Evolutionary conservation across 2,113 vertebrate species (phyloP), one percentile per base, ranked within the genome.

Genomic region (Octodon degus): DNA sequence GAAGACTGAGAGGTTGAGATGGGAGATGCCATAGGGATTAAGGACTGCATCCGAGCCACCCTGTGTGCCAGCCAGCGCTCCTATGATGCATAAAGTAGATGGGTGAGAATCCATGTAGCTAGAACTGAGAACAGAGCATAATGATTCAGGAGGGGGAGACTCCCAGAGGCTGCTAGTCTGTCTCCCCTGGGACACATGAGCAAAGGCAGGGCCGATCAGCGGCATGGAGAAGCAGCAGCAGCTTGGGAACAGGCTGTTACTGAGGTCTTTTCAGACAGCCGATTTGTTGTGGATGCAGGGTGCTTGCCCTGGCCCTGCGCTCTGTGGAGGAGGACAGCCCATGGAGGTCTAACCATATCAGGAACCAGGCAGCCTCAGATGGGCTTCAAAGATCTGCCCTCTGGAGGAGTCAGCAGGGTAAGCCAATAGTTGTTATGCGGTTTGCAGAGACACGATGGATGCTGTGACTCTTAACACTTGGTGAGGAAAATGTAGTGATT

Each of bases 231-330:
- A 34, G 40, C 2, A 30, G 40, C 4, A 30, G 30, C 22, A 55
- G 27, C 32, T 25, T 37, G 5, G 20, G 4, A 53, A 74, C 0
- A 53, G 47, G 4, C 47, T 60, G 5, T 24, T 13, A 1, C 32
- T 16, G 13, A 11, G 5, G n/a, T 34, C 11, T 27, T 1, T 1
- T 8, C 40, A 55, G 0, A 0, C 4, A 58, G 70, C 12, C 17
- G 7, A 47, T 12, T 2, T 89, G 40, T 62, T 94, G 58, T 2
- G 7, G 65, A 60, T 55, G 67, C 5, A 60, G 62, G 74, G 65
- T 20, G 9, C 34, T 65, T 40, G 5, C 30, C 9, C 1, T 7
- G 58, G 53, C 30, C 88, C 40, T 86, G 7, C 1, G 0, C 10
- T 62, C 47, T 70, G 13, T 0, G 4, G 12, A 24, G 1, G 2